Conservation (phyloP, 2,797 vertebrate species). For the Peromyscus melanophrys region DNA sequence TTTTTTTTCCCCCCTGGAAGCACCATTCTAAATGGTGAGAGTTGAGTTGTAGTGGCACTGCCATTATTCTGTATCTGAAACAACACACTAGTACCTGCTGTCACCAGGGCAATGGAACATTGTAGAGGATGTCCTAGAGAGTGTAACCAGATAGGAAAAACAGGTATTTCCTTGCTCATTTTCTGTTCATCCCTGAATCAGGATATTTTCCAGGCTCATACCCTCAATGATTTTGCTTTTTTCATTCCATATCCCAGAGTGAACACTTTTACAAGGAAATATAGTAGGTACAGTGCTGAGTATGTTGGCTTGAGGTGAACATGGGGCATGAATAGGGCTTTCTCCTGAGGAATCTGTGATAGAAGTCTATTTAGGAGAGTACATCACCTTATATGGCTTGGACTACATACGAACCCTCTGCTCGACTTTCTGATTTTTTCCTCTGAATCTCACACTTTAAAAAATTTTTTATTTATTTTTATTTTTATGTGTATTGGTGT, state of each 20-base stretch:
- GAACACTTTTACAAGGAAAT: not conserved
- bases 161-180: not conserved
- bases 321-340: not conserved
- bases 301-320: not conserved
- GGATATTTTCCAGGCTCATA: not conserved
- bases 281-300: not conserved
- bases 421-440: not conserved
- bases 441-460: not conserved
- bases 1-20: not conserved
- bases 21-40: not conserved
- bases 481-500: not conserved
- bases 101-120: not conserved
- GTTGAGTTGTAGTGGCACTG: not conserved
- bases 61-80: not conserved
- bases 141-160: constrained; percentile 5
- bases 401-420: not conserved
- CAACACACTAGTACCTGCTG: not conserved
- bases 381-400: not conserved
- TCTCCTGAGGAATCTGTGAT: not conserved
- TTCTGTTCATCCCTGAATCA: not conserved
- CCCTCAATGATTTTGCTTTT: not conserved
- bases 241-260: not conserved
- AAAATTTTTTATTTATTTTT: not conserved
- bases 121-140: not conserved
- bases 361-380: not conserved